A percentile compares a stretch with the other conserved stretches of the same genome.
These are phyloP conservation scores for Ceryle rudis DNA, from an alignment of 2,797 vertebrate genomes.

Conservation along the genomic window DNA sequence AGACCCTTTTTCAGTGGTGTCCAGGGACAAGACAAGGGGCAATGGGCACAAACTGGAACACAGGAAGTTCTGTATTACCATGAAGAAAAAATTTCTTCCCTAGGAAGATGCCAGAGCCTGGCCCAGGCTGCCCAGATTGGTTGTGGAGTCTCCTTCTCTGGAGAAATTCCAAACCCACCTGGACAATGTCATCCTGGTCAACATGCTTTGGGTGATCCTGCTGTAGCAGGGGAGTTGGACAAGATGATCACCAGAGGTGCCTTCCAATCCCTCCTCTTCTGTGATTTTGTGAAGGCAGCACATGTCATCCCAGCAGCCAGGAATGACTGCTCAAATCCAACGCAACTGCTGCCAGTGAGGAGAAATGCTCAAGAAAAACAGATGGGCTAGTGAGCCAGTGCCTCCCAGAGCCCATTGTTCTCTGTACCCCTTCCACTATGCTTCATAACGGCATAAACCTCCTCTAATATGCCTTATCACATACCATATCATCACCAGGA, in stretches of 20 bases:
- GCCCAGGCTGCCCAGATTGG: not conserved
- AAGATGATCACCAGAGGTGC: not conserved
- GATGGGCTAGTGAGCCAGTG: not conserved
- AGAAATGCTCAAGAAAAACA: not conserved
- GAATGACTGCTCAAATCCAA: not conserved
- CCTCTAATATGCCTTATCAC: not conserved
- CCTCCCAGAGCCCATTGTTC: not conserved
- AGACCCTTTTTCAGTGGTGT: not conserved
- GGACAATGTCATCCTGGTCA: not conserved
- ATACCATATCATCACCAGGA: not conserved
- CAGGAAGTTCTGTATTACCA: not conserved
- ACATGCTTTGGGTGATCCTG: not conserved
- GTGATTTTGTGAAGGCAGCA: not conserved
- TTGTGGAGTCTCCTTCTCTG: not conserved
- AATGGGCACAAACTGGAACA: not conserved
- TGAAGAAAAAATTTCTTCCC: not conserved
- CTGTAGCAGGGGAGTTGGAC: not conserved
- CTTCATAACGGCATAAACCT: not conserved
- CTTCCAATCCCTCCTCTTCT: not conserved
- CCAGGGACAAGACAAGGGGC: not conserved
- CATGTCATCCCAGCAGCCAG: not conserved
- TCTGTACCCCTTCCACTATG: not conserved
- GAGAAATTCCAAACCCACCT: not conserved
- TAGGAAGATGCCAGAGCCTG: not conserved
- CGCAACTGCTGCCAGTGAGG: fast-evolving